These are phyloP conservation scores for Ylistrum balloti DNA, from an alignment of 1,140 invertebrate genomes.

Conservation along the genomic window DNA sequence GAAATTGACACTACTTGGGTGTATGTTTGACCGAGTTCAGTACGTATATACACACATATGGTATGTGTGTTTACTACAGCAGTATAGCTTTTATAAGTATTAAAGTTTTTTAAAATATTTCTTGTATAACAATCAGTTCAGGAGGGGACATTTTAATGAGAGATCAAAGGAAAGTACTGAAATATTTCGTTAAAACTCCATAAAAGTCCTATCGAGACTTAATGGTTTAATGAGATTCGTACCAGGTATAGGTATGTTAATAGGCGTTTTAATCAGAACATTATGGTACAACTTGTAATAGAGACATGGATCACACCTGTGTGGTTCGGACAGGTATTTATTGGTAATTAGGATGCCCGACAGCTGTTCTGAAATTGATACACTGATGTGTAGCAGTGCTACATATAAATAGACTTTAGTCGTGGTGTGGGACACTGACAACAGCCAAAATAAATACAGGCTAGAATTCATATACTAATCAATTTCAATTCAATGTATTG, in stretches of 20 bases:
- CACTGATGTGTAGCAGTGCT: not conserved
- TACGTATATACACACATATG: too few relatives aligned
- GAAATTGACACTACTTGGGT: not conserved
- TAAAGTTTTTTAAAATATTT: not conserved
- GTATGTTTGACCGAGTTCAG: not conserved
- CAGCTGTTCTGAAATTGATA: not conserved
- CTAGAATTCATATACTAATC: too few relatives aligned
- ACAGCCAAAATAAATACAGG: not conserved
- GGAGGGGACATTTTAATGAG: not conserved
- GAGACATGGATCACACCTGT: slow-evolving; percentile 14
- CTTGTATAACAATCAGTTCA: not conserved
- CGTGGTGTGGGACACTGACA: not conserved
- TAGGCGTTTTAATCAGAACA: not conserved
- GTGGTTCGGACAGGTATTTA: not conserved
- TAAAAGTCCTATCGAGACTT: not conserved
- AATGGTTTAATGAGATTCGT: not conserved
- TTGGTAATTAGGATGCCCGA: not conserved
- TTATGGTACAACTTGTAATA: not conserved
- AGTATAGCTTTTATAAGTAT: not conserved
- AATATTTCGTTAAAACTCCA: slow-evolving; percentile 15
- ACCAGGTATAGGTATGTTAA: slow-evolving; percentile 10
- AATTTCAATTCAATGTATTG: too few relatives aligned
- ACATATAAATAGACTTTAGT: not conserved
- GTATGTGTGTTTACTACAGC: not conserved
- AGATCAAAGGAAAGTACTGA: slow-evolving; percentile 7